These are phyloP conservation scores for Motacilla alba DNA, from an alignment of 2,113 vertebrate genomes.

Conservation along the genomic window DNA sequence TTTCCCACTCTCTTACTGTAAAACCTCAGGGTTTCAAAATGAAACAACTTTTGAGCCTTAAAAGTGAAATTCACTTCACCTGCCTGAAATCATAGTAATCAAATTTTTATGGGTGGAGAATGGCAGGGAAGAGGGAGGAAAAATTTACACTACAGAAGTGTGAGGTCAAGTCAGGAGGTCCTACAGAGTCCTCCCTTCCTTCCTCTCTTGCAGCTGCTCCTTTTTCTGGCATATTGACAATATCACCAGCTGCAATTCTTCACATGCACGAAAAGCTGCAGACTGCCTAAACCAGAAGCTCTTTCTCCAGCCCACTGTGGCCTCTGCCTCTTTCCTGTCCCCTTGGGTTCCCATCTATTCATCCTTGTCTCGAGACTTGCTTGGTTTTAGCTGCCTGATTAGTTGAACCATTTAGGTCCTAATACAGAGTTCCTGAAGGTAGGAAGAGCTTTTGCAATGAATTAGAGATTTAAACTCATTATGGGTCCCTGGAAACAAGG, in stretches of 20 bases:
- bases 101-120: background rate
- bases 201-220: background rate
- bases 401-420: background rate
- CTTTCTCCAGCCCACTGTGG: background rate
- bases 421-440: background rate
- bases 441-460: background rate
- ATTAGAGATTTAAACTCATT: background rate
- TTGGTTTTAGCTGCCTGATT: background rate
- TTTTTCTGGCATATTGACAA: background rate
- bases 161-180: background rate
- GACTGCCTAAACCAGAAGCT: background rate
- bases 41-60: constrained; percentile 2
- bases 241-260: background rate
- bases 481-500: background rate
- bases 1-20: background rate
- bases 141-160: background rate
- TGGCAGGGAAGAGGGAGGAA: background rate
- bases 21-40: background rate
- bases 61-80: background rate
- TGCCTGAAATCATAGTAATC: background rate
- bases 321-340: background rate
- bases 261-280: background rate
- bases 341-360: background rate
- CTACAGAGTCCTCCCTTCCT: background rate
- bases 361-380: background rate